A percentile compares a stretch with the other conserved stretches of the same genome.
Conservation (phyloP, 1,140 invertebrate species). For the Ctenoplectra terminalis region DNA sequence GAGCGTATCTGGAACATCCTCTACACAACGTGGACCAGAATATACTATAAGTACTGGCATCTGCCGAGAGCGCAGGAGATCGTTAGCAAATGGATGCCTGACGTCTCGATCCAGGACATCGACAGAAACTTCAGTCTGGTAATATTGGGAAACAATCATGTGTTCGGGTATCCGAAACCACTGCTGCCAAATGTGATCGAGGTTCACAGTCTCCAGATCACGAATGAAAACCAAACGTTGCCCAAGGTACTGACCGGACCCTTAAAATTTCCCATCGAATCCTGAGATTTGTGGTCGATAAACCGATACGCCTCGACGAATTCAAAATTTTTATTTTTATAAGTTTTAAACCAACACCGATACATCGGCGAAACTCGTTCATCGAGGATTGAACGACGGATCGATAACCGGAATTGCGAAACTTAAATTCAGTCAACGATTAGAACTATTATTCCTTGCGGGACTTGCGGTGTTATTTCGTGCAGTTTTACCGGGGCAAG, state of each 20-base stretch:
- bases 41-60: slow-evolving; percentile 76
- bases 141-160: slow-evolving; percentile 78
- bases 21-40: slow-evolving; percentile 74
- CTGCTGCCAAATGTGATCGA: slow-evolving; percentile 82
- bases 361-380: too few relatives aligned
- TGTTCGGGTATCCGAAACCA: slow-evolving; percentile 80
- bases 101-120: slow-evolving; percentile 69
- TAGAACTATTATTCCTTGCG: slow-evolving; percentile 34
- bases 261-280: too few relatives aligned
- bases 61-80: slow-evolving; percentile 70
- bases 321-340: too few relatives aligned
- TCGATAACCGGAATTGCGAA: background rate
- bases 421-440: slow-evolving; percentile 35
- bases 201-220: slow-evolving; percentile 83
- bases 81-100: slow-evolving; percentile 67
- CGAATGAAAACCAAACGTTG: slow-evolving; percentile 51
- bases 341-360: too few relatives aligned
- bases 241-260: slow-evolving; percentile 56
- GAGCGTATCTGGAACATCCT: slow-evolving; percentile 73
- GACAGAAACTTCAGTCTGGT: slow-evolving; percentile 78
- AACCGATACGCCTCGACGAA: too few relatives aligned
- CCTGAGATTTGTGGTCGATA: too few relatives aligned
- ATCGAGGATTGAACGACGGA: too few relatives aligned
- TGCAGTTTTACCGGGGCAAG: slow-evolving; percentile 2
- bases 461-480: slow-evolving; percentile 29